Evolutionary conservation across 2,797 vertebrate genomes (phyloP).

Genomic region (Capromys pilorides): DNA sequence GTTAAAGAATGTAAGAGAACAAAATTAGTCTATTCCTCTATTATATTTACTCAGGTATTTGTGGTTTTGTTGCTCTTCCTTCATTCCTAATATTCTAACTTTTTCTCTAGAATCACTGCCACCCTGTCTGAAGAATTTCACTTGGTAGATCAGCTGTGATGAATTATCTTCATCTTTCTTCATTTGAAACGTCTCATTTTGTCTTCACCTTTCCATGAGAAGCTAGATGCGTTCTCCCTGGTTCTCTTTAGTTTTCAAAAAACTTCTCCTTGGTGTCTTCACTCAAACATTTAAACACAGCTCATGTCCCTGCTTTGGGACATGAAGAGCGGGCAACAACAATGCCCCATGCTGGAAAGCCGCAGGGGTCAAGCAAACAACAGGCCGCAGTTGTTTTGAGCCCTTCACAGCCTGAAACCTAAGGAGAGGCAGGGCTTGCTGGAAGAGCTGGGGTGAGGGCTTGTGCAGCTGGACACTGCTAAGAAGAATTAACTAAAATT

Average conservation of each 20-base stretch:
- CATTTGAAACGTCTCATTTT: not conserved
- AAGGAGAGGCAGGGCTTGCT: not conserved
- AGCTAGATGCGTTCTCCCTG: not conserved
- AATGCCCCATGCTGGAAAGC: not conserved
- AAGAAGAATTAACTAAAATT: not conserved
- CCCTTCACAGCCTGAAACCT: not conserved
- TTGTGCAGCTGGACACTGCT: not conserved
- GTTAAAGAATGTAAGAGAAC: too few relatives aligned
- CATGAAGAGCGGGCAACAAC: not conserved
- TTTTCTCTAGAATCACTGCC: not conserved
- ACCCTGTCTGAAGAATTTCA: too few relatives aligned
- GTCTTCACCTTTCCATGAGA: not conserved
- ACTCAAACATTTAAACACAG: not conserved
- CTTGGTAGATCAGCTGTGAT: not conserved
- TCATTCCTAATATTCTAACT: not conserved
- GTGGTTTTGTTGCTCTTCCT: not conserved
- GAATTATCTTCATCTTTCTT: not conserved
- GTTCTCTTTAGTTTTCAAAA: not conserved
- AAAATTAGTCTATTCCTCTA: not conserved
- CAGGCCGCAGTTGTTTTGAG: not conserved
- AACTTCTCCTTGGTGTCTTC: not conserved
- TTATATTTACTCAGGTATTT: not conserved
- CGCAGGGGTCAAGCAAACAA: not conserved
- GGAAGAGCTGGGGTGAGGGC: not conserved
- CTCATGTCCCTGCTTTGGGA: not conserved